phyloP scores from a whole-genome alignment of 2,888 invertebrate species.

The Cataglyphis altisquamis region DNA sequence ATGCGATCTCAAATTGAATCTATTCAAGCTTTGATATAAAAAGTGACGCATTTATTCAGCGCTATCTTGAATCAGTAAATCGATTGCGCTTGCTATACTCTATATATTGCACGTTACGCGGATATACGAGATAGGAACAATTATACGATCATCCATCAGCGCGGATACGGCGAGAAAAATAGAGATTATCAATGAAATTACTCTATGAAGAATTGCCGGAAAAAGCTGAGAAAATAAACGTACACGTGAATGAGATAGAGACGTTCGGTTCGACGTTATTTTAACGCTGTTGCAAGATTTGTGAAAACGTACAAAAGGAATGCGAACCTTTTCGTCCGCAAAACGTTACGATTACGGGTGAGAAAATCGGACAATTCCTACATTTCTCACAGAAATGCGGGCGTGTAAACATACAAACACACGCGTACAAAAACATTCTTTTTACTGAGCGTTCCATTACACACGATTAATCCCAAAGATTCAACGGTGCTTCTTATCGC shows the following conservation, averaged over 20 bases:
- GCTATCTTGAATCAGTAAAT: slow-evolving; percentile 42
- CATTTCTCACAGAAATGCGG: neutral
- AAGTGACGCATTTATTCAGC: slow-evolving; percentile 37
- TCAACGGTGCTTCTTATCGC: slow-evolving; percentile 37
- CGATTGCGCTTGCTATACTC: slow-evolving; percentile 4
- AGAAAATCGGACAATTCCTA: slow-evolving; percentile 32
- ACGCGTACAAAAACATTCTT: slow-evolving; percentile 33
- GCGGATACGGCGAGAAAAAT: slow-evolving; percentile 28
- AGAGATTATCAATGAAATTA: slow-evolving; percentile 28
- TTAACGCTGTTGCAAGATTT: slow-evolving; percentile 17
- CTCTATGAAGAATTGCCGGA: neutral
- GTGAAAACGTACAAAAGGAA: slow-evolving; percentile 4
- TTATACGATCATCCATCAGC: slow-evolving; percentile 10
- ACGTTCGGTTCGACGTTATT: slow-evolving; percentile 8
- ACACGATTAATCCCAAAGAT: slow-evolving; percentile 56
- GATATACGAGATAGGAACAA: slow-evolving; percentile 19
- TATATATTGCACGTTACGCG: slow-evolving; percentile 1
- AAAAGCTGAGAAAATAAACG: slow-evolving; percentile 14
- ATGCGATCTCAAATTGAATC: slow-evolving; percentile 51
- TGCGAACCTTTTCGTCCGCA: neutral
- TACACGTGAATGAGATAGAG: neutral
- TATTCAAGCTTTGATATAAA: slow-evolving; percentile 39
- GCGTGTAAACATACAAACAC: slow-evolving; percentile 27
- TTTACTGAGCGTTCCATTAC: slow-evolving; percentile 53
- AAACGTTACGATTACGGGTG: slow-evolving; percentile 22